phyloP scores from a whole-genome alignment of 2,113 vertebrate genomes.

The Thermophis baileyi region DNA sequence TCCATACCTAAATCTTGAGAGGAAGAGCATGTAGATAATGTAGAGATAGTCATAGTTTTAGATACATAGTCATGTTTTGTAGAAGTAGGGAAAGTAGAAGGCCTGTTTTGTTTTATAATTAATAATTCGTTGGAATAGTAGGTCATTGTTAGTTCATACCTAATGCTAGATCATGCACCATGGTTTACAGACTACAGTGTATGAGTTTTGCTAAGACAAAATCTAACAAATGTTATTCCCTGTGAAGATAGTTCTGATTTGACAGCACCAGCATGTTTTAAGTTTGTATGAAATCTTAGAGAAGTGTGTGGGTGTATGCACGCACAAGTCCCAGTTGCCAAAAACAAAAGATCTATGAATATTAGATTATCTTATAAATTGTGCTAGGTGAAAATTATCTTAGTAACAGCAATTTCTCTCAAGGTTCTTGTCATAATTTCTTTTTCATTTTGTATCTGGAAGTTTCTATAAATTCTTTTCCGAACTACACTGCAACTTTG shows the following conservation, averaged over 20 bases:
- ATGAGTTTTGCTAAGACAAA: background rate
- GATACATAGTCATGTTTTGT: background rate
- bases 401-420: background rate
- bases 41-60: background rate
- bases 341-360: background rate
- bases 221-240: background rate
- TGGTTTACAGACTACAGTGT: background rate
- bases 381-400: background rate
- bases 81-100: background rate
- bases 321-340: background rate
- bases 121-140: background rate
- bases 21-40: background rate
- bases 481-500: background rate
- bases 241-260: background rate
- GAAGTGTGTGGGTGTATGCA: background rate
- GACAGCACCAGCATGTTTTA: background rate
- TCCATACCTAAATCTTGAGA: background rate
- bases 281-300: background rate
- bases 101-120: background rate
- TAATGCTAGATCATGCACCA: background rate
- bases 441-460: slow-evolving; percentile 2
- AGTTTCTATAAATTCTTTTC: background rate
- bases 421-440: background rate
- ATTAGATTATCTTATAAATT: background rate
- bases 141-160: background rate